Conservation (phyloP, 2,797 vertebrate species). For the Lerista edwardsae region DNA sequence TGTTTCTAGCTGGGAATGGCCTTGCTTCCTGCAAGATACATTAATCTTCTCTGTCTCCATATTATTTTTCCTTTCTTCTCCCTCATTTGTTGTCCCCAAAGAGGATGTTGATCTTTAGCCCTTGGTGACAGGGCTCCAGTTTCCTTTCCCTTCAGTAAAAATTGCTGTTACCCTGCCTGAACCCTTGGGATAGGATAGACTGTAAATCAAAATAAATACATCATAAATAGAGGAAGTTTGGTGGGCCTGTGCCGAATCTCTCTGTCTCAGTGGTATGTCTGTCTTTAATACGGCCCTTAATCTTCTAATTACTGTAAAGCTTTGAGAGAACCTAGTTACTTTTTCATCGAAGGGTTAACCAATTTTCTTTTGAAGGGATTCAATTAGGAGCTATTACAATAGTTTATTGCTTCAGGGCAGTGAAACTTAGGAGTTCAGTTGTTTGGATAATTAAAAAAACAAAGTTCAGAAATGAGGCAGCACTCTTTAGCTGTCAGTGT, state of each 20-base stretch:
- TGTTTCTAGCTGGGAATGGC: not conserved
- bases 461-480: slow-evolving; percentile 28
- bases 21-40: not conserved
- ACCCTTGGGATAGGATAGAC: not conserved
- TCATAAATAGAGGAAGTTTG: not conserved
- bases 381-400: slow-evolving; percentile 40
- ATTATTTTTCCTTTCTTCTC: not conserved
- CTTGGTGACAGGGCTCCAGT: not conserved
- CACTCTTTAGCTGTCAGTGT: slow-evolving; percentile 43
- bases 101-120: not conserved
- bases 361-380: slow-evolving; percentile 41
- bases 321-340: not conserved
- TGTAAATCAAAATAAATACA: not conserved
- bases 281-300: slow-evolving; percentile 16
- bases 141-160: not conserved
- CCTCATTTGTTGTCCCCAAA: not conserved
- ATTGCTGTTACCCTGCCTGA: not conserved
- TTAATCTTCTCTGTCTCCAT: not conserved
- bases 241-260: not conserved
- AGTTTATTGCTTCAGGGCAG: slow-evolving; percentile 42
- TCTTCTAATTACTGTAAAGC: slow-evolving; percentile 10
- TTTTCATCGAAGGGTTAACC: slow-evolving; percentile 23
- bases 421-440: slow-evolving; percentile 7
- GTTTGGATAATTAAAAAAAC: slow-evolving; percentile 22
- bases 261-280: not conserved